Evolutionary conservation across 2,888 invertebrate genomes (phyloP).

Genomic region (Folsomia manolachei): DNA sequence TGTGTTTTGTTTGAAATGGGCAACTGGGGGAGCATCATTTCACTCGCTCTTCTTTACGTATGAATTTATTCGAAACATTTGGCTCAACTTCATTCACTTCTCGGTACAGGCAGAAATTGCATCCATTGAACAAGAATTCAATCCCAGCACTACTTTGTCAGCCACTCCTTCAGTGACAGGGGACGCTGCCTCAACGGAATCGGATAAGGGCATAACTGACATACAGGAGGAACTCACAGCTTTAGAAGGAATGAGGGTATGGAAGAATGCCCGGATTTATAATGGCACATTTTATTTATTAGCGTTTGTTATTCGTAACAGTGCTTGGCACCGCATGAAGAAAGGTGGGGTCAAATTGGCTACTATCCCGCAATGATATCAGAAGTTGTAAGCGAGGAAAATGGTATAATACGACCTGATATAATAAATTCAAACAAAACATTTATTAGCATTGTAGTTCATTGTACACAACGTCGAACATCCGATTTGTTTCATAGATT

Average conservation of each 20-base stretch:
- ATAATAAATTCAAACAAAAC: not conserved
- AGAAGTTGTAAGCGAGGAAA: conserved; percentile 59
- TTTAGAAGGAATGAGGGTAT: conserved; percentile 70
- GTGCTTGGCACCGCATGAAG: conserved; percentile 79
- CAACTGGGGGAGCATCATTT: no score
- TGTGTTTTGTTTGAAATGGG: no score
- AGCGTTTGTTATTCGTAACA: not conserved
- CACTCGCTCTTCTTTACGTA: no score
- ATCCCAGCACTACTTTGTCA: not conserved
- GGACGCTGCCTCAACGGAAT: not conserved
- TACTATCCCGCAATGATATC: conserved; percentile 86
- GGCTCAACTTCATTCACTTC: no score
- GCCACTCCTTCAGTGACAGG: not conserved
- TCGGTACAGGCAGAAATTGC: not conserved
- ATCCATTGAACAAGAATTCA: not conserved
- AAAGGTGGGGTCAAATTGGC: conserved; percentile 67
- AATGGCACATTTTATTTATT: not conserved
- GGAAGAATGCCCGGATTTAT: not conserved
- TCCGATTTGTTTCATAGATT: not conserved
- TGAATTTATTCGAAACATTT: no score
- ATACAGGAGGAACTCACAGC: conserved; percentile 63
- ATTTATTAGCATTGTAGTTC: no score
- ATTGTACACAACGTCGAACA: no score
- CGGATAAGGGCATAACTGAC: conserved; percentile 19
- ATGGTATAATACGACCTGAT: no score